phyloP scores from a whole-genome alignment of 2,888 invertebrate genomes.

The Automeris io region DNA sequence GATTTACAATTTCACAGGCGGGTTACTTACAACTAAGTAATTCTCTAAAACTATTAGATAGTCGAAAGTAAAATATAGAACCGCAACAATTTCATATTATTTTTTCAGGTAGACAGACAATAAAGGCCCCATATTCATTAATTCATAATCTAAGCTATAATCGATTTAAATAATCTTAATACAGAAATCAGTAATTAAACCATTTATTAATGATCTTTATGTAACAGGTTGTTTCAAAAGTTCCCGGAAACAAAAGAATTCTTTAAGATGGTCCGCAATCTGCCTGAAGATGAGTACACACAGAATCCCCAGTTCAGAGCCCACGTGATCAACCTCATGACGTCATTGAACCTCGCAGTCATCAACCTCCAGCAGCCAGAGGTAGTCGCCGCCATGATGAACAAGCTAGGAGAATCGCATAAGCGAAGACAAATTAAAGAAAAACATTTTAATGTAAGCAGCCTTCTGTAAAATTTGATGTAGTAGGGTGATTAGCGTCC shows the following conservation, averaged over 20 bases:
- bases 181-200: too few relatives aligned
- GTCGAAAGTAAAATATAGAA: too few relatives aligned
- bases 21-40: too few relatives aligned
- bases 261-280: slow-evolving; percentile 56
- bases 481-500: too few relatives aligned
- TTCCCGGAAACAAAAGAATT: slow-evolving; percentile 58
- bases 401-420: slow-evolving; percentile 62
- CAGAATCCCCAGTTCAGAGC: slow-evolving; percentile 65
- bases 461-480: slow-evolving; percentile 52
- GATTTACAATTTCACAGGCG: too few relatives aligned
- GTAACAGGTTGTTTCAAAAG: slow-evolving; percentile 47
- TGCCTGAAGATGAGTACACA: slow-evolving; percentile 48
- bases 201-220: slow-evolving; percentile 3
- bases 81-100: too few relatives aligned
- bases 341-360: slow-evolving; percentile 54
- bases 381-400: slow-evolving; percentile 61
- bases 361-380: slow-evolving; percentile 59
- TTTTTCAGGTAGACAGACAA: too few relatives aligned
- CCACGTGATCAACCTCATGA: slow-evolving; percentile 67
- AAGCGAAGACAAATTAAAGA: slow-evolving; percentile 47
- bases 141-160: too few relatives aligned
- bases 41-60: too few relatives aligned
- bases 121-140: too few relatives aligned
- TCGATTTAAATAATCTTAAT: too few relatives aligned
- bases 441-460: slow-evolving; percentile 53